Base-by-base conservation (phyloP, 2,113 vertebrate genomes). In the Vanacampus margaritifer region DNA sequence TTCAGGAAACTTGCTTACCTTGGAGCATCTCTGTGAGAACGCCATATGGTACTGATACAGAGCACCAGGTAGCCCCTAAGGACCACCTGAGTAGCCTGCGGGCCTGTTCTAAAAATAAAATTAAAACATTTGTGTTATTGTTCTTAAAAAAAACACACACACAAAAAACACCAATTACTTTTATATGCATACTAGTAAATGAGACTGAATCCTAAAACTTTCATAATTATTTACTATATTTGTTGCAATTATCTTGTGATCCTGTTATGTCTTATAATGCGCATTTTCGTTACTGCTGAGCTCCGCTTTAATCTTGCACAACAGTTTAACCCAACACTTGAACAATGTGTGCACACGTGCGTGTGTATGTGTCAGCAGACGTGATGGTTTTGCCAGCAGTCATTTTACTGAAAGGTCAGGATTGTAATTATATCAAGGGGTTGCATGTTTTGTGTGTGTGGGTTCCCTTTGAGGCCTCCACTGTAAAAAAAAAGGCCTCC, bases 371-470 rank as follows among this genome's bases (percentile, higher is more conserved):
- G 46, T 65, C 59, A 39, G 36, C 37, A 39, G 24, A 46, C 26
- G 62, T 48, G 41, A 19, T 14, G 26, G 45, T 59, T 69, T 39
- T 71, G 64, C 64, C 56, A 59, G 64, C 39, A 71, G 53, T 75
- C 67, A 75, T 79, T 79, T 41, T 79, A 68, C 73, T 65, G n/a
- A 75, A 85, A 87, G 86, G 78, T 78, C 79, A 74, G 73, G 48
- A 72, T 68, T 80, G 75, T 82, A 78, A 81, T 78, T 70, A 69
- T 68, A 83, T 84, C 70, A 83, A 83, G 79, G 60, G 21, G 37
- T 61, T 68, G 14, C 17, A 14, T 57, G 32, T 57, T 12, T 6
- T 16, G 64, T 77, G 48, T 37, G 53, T 41, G 28, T 65, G 54
- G 24, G 26, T 56, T 56, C 13, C 26, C 24, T 56, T 56, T 56